Base-by-base conservation (phyloP, 2,113 vertebrate species). In the Pongo abelii region DNA sequence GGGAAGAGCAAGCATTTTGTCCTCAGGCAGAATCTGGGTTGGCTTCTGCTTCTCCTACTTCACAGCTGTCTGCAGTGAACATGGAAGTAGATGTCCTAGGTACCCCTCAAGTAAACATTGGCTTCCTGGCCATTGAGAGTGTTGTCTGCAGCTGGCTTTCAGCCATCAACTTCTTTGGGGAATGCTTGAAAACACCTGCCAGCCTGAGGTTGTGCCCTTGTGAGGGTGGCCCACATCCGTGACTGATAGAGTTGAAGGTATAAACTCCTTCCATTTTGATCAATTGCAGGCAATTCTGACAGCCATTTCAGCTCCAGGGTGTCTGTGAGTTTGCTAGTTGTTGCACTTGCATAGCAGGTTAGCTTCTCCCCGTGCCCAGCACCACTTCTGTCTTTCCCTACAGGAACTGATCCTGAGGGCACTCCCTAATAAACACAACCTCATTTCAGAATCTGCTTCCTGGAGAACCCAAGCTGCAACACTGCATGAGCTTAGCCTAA, bases 401-500 rank as follows among this genome's bases (percentile, higher is more conserved):
- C 1, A 1, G 10, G 3, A 3, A 0, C 7, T n/a, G 40, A 17
- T 50, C 22, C 35, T 8, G 30, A 79, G 22, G 32, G 5, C 9
- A 0, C 6, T 4, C 20, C 20, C 8, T 32, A 4, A 23, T 72
- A 16, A 46, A 38, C 30, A 7, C 22, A 64, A 2, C n/a, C 23
- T 22, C 3, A 0, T 30, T 46, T 91, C 32, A 27, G 10, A 46
- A 59, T 40, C 13, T 52, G 38, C 35, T 79, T 69, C 79, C 57
- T 46, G 11, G 57, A 81, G 32, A 48, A 27, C 8, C 10, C 32
- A 13, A 3, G 18, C 16, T 52, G 30, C 38, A 2, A 0, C 10
- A 0, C 14, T 1, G 0, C 23, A 2, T 52, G 64, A 8, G 22
- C 25, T 40, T 12, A 22, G 52, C 30, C 69, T 9, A 2, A 20